Evolutionary conservation across 2,888 invertebrate genomes (phyloP).

Genomic region (Leucoptera coffeella): DNA sequence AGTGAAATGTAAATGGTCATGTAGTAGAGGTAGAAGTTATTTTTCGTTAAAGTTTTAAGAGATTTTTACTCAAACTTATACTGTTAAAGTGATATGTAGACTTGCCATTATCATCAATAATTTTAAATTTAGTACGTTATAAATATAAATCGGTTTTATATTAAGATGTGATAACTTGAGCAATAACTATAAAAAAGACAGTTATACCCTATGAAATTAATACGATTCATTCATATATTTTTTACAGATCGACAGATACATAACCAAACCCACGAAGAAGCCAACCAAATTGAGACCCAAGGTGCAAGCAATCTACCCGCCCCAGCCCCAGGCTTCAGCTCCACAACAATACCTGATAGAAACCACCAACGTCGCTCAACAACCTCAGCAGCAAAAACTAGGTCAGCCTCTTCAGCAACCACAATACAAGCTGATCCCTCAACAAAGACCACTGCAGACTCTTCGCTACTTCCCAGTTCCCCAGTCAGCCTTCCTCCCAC

Average conservation of each 20-base stretch:
- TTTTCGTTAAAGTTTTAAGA: too few relatives aligned
- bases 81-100: too few relatives aligned
- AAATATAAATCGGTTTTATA: too few relatives aligned
- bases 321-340: constrained; percentile 20
- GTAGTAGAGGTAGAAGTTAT: too few relatives aligned
- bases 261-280: constrained; percentile 35
- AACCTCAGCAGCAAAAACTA: constrained; percentile 2
- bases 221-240: neutral
- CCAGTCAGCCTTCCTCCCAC: constrained; percentile 12
- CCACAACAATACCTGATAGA: constrained; percentile 47
- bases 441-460: constrained; percentile 6
- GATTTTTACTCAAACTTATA: too few relatives aligned
- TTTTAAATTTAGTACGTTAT: too few relatives aligned
- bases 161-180: too few relatives aligned
- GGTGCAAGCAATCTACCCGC: constrained; percentile 14
- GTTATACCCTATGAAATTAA: too few relatives aligned
- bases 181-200: too few relatives aligned
- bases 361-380: constrained; percentile 28
- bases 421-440: constrained; percentile 18
- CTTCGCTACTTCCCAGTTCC: constrained; percentile 10
- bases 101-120: too few relatives aligned
- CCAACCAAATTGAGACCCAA: constrained; percentile 31
- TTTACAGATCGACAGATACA: constrained; percentile 35
- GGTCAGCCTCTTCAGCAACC: constrained; percentile 3
- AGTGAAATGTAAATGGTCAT: too few relatives aligned